Conservation (phyloP, 2,888 invertebrate genomes). For the Dusona sp. region DNA sequence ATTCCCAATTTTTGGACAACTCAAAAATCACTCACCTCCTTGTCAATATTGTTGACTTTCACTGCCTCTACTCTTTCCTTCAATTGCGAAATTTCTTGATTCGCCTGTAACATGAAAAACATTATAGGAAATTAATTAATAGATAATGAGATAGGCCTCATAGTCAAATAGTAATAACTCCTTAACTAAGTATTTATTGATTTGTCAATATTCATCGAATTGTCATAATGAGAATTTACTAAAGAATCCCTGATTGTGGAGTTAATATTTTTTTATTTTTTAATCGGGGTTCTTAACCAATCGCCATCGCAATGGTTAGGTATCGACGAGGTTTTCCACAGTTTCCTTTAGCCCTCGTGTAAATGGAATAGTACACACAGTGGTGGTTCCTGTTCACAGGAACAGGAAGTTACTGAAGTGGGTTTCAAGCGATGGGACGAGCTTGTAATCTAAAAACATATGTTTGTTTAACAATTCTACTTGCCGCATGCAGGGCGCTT, state of each 20-base stretch:
- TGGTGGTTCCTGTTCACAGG: no score
- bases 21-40: conserved; percentile 48
- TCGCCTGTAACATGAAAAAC: conserved; percentile 49
- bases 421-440: no score
- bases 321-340: no score
- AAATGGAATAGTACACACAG: no score
- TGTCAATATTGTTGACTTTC: conserved; percentile 45
- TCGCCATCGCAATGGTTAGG: no score
- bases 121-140: neutral
- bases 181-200: neutral
- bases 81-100: conserved; percentile 50
- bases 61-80: conserved; percentile 53
- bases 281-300: no score
- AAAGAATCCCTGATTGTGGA: neutral
- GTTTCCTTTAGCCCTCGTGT: no score
- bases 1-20: neutral
- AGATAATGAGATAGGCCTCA: neutral
- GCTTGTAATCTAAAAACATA: neutral
- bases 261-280: no score
- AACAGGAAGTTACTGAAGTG: no score
- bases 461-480: conserved; percentile 33
- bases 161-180: neutral
- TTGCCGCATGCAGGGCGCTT: conserved; percentile 69
- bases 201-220: neutral
- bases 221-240: neutral